Evolutionary conservation across 2,113 vertebrate genomes (phyloP).

Genomic region (Bostrychus sinensis): DNA sequence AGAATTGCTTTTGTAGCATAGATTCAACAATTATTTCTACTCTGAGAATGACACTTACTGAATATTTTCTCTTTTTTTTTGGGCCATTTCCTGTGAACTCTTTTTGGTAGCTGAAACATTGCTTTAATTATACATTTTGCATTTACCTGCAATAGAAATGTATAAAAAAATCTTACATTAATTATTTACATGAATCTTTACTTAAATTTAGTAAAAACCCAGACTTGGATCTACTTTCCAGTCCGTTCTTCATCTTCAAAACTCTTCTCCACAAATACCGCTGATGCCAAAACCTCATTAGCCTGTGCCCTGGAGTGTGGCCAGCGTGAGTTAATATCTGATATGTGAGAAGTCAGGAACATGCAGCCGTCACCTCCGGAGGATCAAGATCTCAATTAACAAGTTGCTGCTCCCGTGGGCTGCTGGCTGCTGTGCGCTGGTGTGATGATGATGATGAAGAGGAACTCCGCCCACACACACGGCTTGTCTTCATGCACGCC

Average conservation of each 20-base stretch:
- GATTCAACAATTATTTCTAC: too few relatives aligned
- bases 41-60: too few relatives aligned
- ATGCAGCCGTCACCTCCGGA: conserved; percentile 56
- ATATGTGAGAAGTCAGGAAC: conserved; percentile 39
- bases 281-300: conserved; percentile 68
- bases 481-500: conserved; percentile 55
- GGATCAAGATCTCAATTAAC: conserved; percentile 75
- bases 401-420: conserved; percentile 58
- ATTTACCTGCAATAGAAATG: too few relatives aligned
- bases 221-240: too few relatives aligned
- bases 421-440: conserved; percentile 55
- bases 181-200: too few relatives aligned
- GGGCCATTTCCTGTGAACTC: too few relatives aligned
- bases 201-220: too few relatives aligned
- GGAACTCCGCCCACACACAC: conserved; percentile 52
- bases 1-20: too few relatives aligned
- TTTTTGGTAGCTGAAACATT: too few relatives aligned
- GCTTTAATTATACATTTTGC: too few relatives aligned
- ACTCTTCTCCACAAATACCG: conserved; percentile 26
- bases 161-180: too few relatives aligned
- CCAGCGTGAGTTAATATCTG: conserved; percentile 63
- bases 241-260: not conserved
- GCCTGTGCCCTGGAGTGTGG: conserved; percentile 56
- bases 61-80: too few relatives aligned
- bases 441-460: conserved; percentile 63